Evolutionary conservation across 2,888 invertebrate species (phyloP).

Genomic region (Parascotia fuliginaria): DNA sequence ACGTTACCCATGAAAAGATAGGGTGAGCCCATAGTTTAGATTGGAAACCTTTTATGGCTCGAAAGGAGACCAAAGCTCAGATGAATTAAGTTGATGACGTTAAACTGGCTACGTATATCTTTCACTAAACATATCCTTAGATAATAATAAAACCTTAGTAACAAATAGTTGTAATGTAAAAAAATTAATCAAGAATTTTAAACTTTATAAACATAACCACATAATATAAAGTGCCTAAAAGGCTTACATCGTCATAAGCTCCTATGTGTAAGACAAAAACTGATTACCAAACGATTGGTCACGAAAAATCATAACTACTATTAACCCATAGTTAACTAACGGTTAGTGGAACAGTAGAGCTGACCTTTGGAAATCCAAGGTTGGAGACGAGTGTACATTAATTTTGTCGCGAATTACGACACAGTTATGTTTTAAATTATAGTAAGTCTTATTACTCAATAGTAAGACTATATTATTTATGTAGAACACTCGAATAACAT

Average conservation of each 20-base stretch:
- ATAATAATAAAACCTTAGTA: no score
- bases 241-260: no score
- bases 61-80: no score
- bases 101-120: background rate
- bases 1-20: no score
- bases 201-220: no score
- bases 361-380: slow-evolving; percentile 35
- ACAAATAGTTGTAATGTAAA: no score
- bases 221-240: no score
- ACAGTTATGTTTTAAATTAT: slow-evolving; percentile 35
- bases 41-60: no score
- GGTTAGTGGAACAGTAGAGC: slow-evolving; percentile 12
- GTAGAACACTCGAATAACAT: background rate
- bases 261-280: slow-evolving; percentile 15
- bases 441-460: slow-evolving; percentile 33
- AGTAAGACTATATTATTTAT: slow-evolving; percentile 7
- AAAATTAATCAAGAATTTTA: no score
- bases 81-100: no score
- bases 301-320: slow-evolving; percentile 35
- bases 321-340: slow-evolving; percentile 28
- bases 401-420: slow-evolving; percentile 41
- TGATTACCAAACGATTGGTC: slow-evolving; percentile 34
- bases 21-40: no score
- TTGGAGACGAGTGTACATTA: slow-evolving; percentile 18
- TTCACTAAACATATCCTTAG: slow-evolving; percentile 5